phyloP scores from a whole-genome alignment of 2,888 invertebrate genomes.

The Pegoplata infirma region DNA sequence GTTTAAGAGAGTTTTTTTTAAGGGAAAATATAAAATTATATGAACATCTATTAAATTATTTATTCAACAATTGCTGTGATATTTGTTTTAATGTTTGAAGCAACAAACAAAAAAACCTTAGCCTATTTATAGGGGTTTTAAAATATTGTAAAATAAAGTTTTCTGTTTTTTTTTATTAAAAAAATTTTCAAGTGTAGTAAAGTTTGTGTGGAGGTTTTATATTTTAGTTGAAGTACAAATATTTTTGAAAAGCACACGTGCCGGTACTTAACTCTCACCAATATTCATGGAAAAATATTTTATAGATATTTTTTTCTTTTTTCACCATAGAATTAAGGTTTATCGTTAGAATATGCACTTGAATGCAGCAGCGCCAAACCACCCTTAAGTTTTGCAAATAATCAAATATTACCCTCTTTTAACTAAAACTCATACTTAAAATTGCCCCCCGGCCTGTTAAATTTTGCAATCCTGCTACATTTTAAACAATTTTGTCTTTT shows the following conservation, averaged over 20 bases:
- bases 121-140: conserved; percentile 28
- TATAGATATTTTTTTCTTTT: not conserved
- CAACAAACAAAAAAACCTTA: not conserved
- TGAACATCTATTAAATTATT: conserved; percentile 36
- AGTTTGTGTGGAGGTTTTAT: not conserved
- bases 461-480: not conserved
- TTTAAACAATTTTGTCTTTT: conserved; percentile 20
- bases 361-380: not conserved
- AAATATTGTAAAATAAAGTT: conserved; percentile 10
- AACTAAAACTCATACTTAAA: not conserved
- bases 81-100: conserved; percentile 5
- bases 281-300: conserved; percentile 19
- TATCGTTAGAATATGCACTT: not conserved
- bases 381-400: not conserved
- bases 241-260: conserved; percentile 47
- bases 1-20: conserved; percentile 5
- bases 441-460: not conserved
- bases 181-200: conserved; percentile 31
- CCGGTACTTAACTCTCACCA: conserved; percentile 51
- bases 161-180: not conserved
- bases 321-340: not conserved
- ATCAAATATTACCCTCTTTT: not conserved
- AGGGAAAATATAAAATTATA: conserved; percentile 26
- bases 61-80: conserved; percentile 19
- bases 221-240: conserved; percentile 5